These are phyloP conservation scores for Zosterops borbonicus DNA, from an alignment of 2,113 vertebrate species.

Conservation along the genomic window DNA sequence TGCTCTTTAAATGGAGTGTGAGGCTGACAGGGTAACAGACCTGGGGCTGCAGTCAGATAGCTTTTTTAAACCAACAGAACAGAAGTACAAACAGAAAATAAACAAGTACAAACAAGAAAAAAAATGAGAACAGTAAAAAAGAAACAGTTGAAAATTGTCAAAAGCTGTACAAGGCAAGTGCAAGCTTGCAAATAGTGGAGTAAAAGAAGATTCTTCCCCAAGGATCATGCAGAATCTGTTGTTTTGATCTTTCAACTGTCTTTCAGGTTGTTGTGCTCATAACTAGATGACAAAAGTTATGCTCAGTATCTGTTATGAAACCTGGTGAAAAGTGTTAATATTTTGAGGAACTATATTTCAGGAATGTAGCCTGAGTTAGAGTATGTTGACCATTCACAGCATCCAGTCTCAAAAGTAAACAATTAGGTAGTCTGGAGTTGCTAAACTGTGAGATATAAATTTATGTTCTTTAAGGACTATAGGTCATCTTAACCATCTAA, in stretches of 20 bases:
- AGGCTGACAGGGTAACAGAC: neutral
- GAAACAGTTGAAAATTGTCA: neutral
- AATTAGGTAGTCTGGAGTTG: neutral
- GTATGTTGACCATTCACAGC: neutral
- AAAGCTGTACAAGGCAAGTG: neutral
- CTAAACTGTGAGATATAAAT: neutral
- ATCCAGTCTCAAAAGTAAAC: neutral
- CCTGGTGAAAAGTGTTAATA: neutral
- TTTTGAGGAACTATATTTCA: neutral
- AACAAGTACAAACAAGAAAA: neutral
- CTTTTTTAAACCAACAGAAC: neutral
- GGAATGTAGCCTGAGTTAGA: neutral
- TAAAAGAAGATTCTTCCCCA: neutral
- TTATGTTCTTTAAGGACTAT: neutral
- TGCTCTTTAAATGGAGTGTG: neutral
- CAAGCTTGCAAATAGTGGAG: neutral
- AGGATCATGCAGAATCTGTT: neutral
- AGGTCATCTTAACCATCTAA: neutral
- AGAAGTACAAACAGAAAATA: neutral
- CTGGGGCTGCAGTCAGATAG: neutral
- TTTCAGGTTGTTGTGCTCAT: neutral
- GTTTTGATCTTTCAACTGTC: neutral
- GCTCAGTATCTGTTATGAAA: neutral
- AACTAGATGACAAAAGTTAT: neutral
- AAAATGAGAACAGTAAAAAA: neutral